Evolutionary conservation across 2,113 vertebrate species (phyloP).

Genomic region (Hemicordylus capensis): DNA sequence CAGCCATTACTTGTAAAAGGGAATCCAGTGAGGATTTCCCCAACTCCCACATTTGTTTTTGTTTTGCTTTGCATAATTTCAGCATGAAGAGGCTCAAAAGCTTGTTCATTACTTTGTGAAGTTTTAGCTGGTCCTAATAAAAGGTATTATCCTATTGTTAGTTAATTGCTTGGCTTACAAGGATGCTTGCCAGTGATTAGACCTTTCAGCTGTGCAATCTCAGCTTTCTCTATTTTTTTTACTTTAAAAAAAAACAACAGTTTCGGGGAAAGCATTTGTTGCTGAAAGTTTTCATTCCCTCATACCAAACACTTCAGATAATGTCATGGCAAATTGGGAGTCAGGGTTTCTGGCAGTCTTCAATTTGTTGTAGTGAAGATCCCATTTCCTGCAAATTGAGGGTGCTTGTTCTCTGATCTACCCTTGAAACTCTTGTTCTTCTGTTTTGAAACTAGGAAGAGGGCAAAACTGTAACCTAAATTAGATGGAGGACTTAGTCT

Average conservation of each 20-base stretch:
- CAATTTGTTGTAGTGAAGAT: not conserved
- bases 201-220: not conserved
- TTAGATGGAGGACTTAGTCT: not conserved
- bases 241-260: not conserved
- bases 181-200: not conserved
- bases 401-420: not conserved
- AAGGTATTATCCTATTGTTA: not conserved
- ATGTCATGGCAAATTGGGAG: not conserved
- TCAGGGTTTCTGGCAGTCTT: conserved; percentile 11
- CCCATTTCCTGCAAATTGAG: conserved; percentile 6
- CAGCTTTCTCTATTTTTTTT: not conserved
- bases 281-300: conserved; percentile 2
- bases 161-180: not conserved
- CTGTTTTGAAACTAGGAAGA: not conserved
- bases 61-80: not conserved
- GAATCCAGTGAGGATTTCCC: too few relatives aligned
- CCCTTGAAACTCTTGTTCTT: not conserved
- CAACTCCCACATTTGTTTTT: not conserved
- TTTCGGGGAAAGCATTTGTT: not conserved
- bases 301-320: not conserved
- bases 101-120: not conserved
- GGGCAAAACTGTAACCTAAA: not conserved
- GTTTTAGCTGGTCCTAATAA: not conserved
- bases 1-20: too few relatives aligned
- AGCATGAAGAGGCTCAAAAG: not conserved